These are phyloP conservation scores for Gymnothorax reevesii DNA, from an alignment of 2,797 vertebrate genomes.

Conservation along the genomic window DNA sequence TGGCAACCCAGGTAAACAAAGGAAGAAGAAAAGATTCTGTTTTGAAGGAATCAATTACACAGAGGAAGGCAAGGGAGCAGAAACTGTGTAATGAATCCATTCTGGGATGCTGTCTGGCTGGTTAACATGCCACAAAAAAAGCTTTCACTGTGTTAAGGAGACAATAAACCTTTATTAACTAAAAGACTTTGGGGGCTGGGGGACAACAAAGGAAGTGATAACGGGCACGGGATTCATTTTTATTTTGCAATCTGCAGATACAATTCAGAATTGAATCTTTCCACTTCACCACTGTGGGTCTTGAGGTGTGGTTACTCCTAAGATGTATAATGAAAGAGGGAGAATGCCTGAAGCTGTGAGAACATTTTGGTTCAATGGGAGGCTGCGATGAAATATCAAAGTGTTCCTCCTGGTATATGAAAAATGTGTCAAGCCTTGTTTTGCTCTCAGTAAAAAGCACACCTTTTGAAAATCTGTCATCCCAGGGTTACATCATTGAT, in stretches of 20 bases:
- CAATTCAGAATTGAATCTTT: background rate
- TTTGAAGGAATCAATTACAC: slow-evolving; percentile 21
- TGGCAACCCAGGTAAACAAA: slow-evolving; percentile 13
- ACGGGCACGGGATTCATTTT: background rate
- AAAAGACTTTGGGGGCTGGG: background rate
- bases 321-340: background rate
- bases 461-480: background rate
- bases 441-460: background rate
- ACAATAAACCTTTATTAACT: slow-evolving; percentile 20
- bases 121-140: slow-evolving; percentile 23
- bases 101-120: slow-evolving; percentile 10
- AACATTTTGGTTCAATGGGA: background rate
- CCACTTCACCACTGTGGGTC: background rate
- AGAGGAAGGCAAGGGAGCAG: background rate
- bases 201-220: background rate
- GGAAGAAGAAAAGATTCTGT: background rate
- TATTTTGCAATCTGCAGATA: slow-evolving; percentile 7
- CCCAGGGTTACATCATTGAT: background rate
- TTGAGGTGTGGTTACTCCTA: background rate
- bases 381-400: background rate
- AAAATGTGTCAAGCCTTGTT: background rate
- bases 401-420: background rate
- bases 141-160: background rate
- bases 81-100: slow-evolving; percentile 17
- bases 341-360: background rate